Evolutionary conservation across 2,113 vertebrate genomes (phyloP), one percentile per base, ranked within the genome.

Genomic region (Otus sunia): DNA sequence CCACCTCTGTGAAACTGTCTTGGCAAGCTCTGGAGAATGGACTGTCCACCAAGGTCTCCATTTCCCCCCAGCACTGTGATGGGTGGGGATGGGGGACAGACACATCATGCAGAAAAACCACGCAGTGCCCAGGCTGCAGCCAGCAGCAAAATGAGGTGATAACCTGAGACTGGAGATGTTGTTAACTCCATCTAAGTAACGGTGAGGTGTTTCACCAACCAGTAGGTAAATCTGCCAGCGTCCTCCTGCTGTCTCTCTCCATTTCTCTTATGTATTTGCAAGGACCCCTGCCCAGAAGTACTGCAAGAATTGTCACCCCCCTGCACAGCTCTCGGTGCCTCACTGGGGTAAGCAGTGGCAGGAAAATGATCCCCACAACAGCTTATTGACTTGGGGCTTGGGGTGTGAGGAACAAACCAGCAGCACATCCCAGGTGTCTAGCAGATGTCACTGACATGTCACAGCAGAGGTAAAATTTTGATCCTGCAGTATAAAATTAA

Each of bases 141-240:
- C 11, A 50, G 47, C 45, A 60, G 45, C 19, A 22, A n/a, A 19
- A 15, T 15, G 4, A 25, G 3, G 5, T 5, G 20, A 10, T 30
- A 15, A 10, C 10, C 37, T 25, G 37, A 20, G 55, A 6, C 32
- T 12, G 37, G 47, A 22, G 45, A 20, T 16, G 37, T 9, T 45
- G 25, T 17, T 53, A 20, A 5, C 47, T 36, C 30, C 1, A 10
- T 16, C 34, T 4, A 20, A 52, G 15, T 13, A 19, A 14, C 0
- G 10, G 68, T 12, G 58, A 36, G 37, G 47, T 20, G 56, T 72
- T 62, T 52, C 81, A 36, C 19, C 18, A 12, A 20, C 12, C 11
- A 25, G 12, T 2, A 14, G 45, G n/a, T 15, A 43, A 23, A 20
- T 7, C 36, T 19, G 26, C 13, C 43, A 13, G 39, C 3, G n/a